Evolutionary conservation across 37 sponge, comb jelly and placozoan species (phyloP).

Genomic region (Beroe forskalii): DNA sequence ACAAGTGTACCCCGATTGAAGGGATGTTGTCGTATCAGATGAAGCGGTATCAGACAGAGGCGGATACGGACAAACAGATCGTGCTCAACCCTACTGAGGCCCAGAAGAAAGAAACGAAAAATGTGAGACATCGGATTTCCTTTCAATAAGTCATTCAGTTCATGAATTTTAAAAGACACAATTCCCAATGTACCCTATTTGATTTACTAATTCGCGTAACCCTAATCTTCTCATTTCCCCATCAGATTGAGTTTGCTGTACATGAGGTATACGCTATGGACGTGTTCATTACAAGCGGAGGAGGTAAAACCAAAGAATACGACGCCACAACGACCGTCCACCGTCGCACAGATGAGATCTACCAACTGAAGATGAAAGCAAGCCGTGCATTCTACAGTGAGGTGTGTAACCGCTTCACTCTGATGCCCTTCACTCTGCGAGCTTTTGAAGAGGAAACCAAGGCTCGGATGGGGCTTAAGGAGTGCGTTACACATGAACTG

Average conservation of each 20-base stretch:
- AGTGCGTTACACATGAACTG: slow-evolving; percentile 93
- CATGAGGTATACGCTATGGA: slow-evolving; percentile 95
- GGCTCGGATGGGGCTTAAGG: slow-evolving; percentile 93
- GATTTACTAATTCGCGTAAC: too few species aligned
- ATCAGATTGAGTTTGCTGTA: slow-evolving; percentile 86
- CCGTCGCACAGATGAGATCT: slow-evolving; percentile 78
- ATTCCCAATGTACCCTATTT: too few species aligned
- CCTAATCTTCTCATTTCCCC: too few species aligned
- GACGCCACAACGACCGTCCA: slow-evolving; percentile 91
- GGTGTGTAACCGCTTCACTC: slow-evolving; percentile 77
- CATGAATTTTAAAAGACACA: too few species aligned
- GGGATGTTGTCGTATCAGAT: slow-evolving; percentile 81
- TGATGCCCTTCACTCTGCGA: slow-evolving; percentile 70
- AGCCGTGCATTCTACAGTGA: slow-evolving; percentile 93
- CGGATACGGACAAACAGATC: slow-evolving; percentile 72
- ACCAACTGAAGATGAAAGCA: slow-evolving; percentile 94
- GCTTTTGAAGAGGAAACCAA: slow-evolving; percentile 96
- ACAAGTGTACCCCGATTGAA: slow-evolving; percentile 82
- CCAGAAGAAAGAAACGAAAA: slow-evolving; percentile 83
- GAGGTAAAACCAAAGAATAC: slow-evolving; percentile 75
- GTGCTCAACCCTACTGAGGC: slow-evolving; percentile 71
- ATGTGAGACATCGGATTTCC: slow-evolving; percentile 18
- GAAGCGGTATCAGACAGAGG: slow-evolving; percentile 75
- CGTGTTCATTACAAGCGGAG: slow-evolving; percentile 87
- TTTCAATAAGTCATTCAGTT: too few species aligned